Percentiles rank a stretch among this genome's conserved stretches.
Evolutionary conservation across 1,140 invertebrate genomes (phyloP).

Genomic region (Phocides pigmalion): DNA sequence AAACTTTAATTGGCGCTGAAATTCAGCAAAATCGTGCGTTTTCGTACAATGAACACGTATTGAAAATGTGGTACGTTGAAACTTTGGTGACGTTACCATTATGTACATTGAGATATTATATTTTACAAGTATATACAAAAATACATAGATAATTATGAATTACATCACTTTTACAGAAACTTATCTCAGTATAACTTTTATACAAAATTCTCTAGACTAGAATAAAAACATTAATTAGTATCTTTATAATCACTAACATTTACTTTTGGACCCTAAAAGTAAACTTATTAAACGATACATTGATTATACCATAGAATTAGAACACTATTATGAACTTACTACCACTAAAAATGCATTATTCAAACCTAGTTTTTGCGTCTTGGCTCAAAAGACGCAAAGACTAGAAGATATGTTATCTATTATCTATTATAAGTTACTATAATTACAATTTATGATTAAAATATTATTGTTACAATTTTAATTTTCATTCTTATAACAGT

Average conservation of each 20-base stretch:
- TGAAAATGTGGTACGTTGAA: constrained; percentile 9
- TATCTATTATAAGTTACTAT: background rate
- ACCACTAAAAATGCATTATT: background rate
- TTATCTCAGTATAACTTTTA: background rate
- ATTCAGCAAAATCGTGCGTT: background rate
- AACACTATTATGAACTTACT: background rate
- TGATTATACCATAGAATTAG: constrained; percentile 9
- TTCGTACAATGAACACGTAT: background rate
- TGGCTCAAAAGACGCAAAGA: constrained; percentile 72
- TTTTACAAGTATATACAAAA: constrained; percentile 18
- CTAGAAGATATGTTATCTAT: constrained; percentile 42
- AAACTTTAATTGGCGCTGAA: constrained; percentile 7
- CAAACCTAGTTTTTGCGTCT: constrained; percentile 63
- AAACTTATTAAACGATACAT: constrained; percentile 8
- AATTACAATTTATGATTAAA: background rate
- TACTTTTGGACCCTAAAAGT: constrained; percentile 47
- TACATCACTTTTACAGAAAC: background rate
- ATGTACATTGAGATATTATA: constrained; percentile 5
- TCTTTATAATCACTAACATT: constrained; percentile 9
- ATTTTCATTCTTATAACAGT: background rate
- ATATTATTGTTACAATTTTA: background rate
- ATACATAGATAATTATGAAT: constrained; percentile 5
- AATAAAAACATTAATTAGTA: constrained; percentile 10
- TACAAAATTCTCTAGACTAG: constrained; percentile 7
- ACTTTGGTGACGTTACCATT: constrained; percentile 6